Percentiles rank a stretch among this genome's conserved stretches.
Conservation (phyloP, 2,888 invertebrate species). For the Apocheima hispidaria region DNA sequence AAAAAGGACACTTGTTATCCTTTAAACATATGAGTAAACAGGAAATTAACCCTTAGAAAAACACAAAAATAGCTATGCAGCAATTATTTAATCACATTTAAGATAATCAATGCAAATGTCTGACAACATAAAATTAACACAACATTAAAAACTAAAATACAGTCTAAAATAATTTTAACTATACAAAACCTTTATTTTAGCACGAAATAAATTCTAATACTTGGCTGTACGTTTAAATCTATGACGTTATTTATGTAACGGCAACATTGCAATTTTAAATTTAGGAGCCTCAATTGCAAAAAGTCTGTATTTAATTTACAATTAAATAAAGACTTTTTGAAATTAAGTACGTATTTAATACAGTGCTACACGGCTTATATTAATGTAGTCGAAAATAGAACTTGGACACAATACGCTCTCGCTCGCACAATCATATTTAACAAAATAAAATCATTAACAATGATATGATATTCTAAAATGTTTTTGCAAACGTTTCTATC, state of each 20-base stretch:
- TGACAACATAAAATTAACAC: conserved; percentile 20
- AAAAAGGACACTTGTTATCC: not conserved
- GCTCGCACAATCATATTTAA: too few relatives aligned
- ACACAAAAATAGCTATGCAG: conserved; percentile 3
- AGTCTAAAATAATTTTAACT: conserved; percentile 19
- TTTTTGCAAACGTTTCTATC: too few relatives aligned
- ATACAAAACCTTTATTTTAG: conserved; percentile 20
- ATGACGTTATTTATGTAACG: not conserved
- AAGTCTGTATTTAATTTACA: too few relatives aligned
- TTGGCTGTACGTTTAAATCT: not conserved
- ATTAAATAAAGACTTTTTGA: too few relatives aligned
- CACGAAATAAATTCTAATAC: conserved; percentile 14
- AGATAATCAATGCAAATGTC: conserved; percentile 18
- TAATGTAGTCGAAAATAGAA: too few relatives aligned
- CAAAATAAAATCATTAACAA: too few relatives aligned
- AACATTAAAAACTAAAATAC: conserved; percentile 22
- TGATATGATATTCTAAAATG: too few relatives aligned
- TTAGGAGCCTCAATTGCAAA: too few relatives aligned
- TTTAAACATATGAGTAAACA: not conserved
- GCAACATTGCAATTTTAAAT: not conserved
- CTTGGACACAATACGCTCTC: too few relatives aligned
- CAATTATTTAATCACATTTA: conserved; percentile 29
- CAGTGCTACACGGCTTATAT: too few relatives aligned
- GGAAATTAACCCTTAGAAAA: too few relatives aligned
- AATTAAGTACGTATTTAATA: too few relatives aligned